Conservation (phyloP, 2,797 vertebrate species). For the Syngnathus rostellatus region DNA sequence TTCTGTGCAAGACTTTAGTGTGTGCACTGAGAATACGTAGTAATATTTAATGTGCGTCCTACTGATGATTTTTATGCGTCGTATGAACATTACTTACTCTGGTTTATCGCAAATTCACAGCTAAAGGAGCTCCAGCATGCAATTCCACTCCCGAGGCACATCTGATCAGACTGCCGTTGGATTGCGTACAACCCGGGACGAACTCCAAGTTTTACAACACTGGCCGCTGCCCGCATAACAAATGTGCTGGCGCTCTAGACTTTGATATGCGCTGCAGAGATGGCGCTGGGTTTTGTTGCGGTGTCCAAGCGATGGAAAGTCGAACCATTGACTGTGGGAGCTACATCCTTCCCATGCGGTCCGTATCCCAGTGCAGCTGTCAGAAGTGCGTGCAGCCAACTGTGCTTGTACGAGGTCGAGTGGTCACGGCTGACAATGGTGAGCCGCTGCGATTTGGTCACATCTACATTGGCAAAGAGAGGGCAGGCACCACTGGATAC, state of each 20-base stretch:
- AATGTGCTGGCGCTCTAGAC: slow-evolving; percentile 66
- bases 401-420: slow-evolving; percentile 79
- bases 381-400: slow-evolving; percentile 77
- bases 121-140: slow-evolving; percentile 75
- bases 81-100: slow-evolving; percentile 9
- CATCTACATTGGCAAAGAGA: slow-evolving; percentile 79
- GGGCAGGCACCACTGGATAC: slow-evolving; percentile 85
- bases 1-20: neutral
- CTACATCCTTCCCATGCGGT: slow-evolving; percentile 78
- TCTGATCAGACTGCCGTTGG: slow-evolving; percentile 79
- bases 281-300: slow-evolving; percentile 71
- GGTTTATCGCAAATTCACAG: slow-evolving; percentile 57
- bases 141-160: slow-evolving; percentile 71
- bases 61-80: neutral
- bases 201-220: slow-evolving; percentile 78
- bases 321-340: slow-evolving; percentile 72
- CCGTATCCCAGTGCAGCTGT: slow-evolving; percentile 80
- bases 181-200: slow-evolving; percentile 71
- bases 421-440: slow-evolving; percentile 74
- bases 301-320: slow-evolving; percentile 72
- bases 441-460: slow-evolving; percentile 87
- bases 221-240: slow-evolving; percentile 75
- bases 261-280: slow-evolving; percentile 74
- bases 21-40: neutral
- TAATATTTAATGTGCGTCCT: slow-evolving; percentile 4